A percentile compares a stretch with the other conserved stretches of the same genome.
Conservation (phyloP, 1,140 invertebrate genomes). For the Orius insidiosus region DNA sequence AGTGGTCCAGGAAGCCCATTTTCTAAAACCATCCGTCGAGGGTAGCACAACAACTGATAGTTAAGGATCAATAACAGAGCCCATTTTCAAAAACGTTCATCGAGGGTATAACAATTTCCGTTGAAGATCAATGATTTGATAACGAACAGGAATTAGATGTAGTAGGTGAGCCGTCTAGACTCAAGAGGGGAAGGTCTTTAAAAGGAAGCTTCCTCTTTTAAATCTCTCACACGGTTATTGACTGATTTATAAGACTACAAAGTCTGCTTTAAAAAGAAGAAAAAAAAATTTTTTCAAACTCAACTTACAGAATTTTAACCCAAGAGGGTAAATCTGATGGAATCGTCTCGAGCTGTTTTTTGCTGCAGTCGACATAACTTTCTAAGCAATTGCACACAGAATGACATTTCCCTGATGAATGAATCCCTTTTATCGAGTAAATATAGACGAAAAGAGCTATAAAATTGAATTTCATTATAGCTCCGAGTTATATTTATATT, state of each 20-base stretch:
- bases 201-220: neutral
- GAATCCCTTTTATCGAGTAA: too few relatives aligned
- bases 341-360: constrained; percentile 2
- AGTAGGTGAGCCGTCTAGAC: neutral
- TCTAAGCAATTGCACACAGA: constrained; percentile 11
- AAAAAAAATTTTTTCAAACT: too few relatives aligned
- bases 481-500: too few relatives aligned
- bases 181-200: neutral
- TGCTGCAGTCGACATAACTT: constrained; percentile 13
- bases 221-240: neutral
- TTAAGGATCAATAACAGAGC: too few relatives aligned
- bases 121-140: neutral
- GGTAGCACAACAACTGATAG: too few relatives aligned
- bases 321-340: constrained; percentile 10
- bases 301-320: constrained; percentile 13
- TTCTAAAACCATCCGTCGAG: too few relatives aligned
- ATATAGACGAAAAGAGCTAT: too few relatives aligned
- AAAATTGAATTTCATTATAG: too few relatives aligned
- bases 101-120: too few relatives aligned
- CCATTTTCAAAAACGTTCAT: too few relatives aligned
- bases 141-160: neutral
- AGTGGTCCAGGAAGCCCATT: too few relatives aligned
- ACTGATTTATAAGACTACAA: neutral
- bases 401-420: constrained; percentile 1
- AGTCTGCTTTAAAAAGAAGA: neutral